These are phyloP conservation scores for Drusus annulatus DNA, from an alignment of 1,140 invertebrate genomes.

Conservation along the genomic window DNA sequence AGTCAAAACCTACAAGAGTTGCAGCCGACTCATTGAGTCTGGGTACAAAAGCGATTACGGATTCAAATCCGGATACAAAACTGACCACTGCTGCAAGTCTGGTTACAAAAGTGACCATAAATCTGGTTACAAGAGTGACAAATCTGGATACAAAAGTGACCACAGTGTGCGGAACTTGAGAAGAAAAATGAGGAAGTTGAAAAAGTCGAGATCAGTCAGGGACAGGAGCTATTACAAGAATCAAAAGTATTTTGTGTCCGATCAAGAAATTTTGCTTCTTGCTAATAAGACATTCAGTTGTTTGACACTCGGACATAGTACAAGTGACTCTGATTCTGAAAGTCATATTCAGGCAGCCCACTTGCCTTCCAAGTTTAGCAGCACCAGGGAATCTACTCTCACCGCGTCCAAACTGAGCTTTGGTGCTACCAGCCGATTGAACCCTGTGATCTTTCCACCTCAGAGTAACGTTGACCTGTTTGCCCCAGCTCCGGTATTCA, in stretches of 20 bases:
- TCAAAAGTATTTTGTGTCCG: constrained; percentile 71
- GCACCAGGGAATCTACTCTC: constrained; percentile 26
- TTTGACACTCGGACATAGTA: constrained; percentile 68
- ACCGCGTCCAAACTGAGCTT: constrained; percentile 48
- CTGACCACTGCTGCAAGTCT: constrained; percentile 70
- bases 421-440: constrained; percentile 42
- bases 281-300: constrained; percentile 70
- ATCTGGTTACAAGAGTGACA: constrained; percentile 75
- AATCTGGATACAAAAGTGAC: constrained; percentile 74
- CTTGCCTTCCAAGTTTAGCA: constrained; percentile 54
- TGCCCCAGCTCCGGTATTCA: constrained; percentile 70
- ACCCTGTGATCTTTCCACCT: constrained; percentile 29
- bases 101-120: constrained; percentile 75
- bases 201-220: constrained; percentile 71
- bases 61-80: constrained; percentile 71
- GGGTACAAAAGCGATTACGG: constrained; percentile 75
- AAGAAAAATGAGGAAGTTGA: constrained; percentile 68
- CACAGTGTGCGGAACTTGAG: constrained; percentile 72
- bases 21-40: constrained; percentile 74
- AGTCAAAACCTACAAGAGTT: constrained; percentile 71
- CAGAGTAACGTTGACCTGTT: constrained; percentile 66
- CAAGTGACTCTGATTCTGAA: constrained; percentile 70
- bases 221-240: constrained; percentile 71
- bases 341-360: constrained; percentile 52
- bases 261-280: constrained; percentile 69